Base-by-base conservation (phyloP, 1,140 invertebrate genomes). In the Heliconius melpomene region DNA sequence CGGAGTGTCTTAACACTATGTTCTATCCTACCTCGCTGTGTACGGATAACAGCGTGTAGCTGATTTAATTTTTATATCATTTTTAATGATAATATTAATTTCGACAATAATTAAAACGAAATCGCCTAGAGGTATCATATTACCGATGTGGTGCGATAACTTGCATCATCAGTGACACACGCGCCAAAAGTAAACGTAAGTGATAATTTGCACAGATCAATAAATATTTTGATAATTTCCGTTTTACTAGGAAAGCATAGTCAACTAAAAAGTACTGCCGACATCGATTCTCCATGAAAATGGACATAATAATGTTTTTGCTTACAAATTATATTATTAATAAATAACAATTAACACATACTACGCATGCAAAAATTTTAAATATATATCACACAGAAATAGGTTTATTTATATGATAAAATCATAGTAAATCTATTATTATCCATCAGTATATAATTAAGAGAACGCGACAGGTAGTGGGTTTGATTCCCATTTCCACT, bases 161-260 rank as follows among this genome's bases (percentile, higher is more conserved):
- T 88, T 86, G 85, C 86, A 85, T 88, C 84, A 88, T 88, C 82
- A 86, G 57, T 80, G 74, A 80, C 79, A 73, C 85, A 88, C 82
- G 85, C 80, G 86, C 82, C 80, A 81, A 78, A 82, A 72, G 78
- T 80, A 77, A 74, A 83, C 75, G 72, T 76, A 82, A 80, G 80
- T 80, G 75, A 74, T 86, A 86, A 78, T 82, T 78, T 77, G 77
- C 74, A 78, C 85, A 80, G 80, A 84, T 86, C 81, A 85, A 78
- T 86, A 82, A 74, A 80, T 87, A 82, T 87, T 86, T 84, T 85
- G 80, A 86, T 85, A 84, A 73, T 87, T 86, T 88, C 84, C 87
- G 83, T 85, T 87, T 84, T 90, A 88, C 86, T 83, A 82, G 80
- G 89, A 91, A 91, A 86, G 79, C 86, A 54, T 77, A 72, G 85